These are phyloP conservation scores for Syngnathoides biaculeatus DNA, from an alignment of 2,113 vertebrate species.

Conservation along the genomic window DNA sequence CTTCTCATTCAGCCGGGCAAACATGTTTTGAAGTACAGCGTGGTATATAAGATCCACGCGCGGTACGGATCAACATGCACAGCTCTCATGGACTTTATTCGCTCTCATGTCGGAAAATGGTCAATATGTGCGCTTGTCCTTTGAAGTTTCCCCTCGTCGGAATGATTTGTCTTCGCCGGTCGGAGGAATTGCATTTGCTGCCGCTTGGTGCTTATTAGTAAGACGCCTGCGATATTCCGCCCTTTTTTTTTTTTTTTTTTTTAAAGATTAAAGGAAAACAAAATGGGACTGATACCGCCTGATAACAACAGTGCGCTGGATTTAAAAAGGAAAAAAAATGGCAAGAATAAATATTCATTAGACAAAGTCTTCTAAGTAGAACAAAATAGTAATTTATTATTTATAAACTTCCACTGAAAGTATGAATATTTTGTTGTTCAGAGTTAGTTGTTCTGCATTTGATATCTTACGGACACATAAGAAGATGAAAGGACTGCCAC, in stretches of 20 bases:
- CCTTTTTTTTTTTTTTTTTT: slow-evolving; percentile 32
- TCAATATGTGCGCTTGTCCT: slow-evolving; percentile 46
- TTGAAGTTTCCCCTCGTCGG: slow-evolving; percentile 59
- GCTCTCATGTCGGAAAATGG: slow-evolving; percentile 55
- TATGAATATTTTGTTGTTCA: slow-evolving; percentile 14
- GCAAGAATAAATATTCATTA: slow-evolving; percentile 58
- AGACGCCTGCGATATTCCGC: slow-evolving; percentile 39
- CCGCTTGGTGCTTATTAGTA: slow-evolving; percentile 50
- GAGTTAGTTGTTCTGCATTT: slow-evolving; percentile 10
- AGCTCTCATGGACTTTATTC: slow-evolving; percentile 56
- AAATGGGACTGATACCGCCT: slow-evolving; percentile 42
- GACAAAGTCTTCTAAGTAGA: slow-evolving; percentile 42
- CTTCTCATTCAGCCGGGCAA: slow-evolving; percentile 34
- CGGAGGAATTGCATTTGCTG: slow-evolving; percentile 46
- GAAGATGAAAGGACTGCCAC: not conserved
- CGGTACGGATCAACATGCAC: slow-evolving; percentile 60
- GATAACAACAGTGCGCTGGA: slow-evolving; percentile 31
- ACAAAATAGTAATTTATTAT: slow-evolving; percentile 46
- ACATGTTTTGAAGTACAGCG: slow-evolving; percentile 57
- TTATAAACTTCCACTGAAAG: slow-evolving; percentile 13
- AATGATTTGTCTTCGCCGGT: slow-evolving; percentile 59
- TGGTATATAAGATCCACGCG: slow-evolving; percentile 28
- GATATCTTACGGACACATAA: slow-evolving; percentile 4
- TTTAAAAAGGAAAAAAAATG: slow-evolving; percentile 4
- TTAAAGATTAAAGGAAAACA: slow-evolving; percentile 64